Base-by-base conservation (phyloP, 2,888 invertebrate genomes). In the Thereva unica region DNA sequence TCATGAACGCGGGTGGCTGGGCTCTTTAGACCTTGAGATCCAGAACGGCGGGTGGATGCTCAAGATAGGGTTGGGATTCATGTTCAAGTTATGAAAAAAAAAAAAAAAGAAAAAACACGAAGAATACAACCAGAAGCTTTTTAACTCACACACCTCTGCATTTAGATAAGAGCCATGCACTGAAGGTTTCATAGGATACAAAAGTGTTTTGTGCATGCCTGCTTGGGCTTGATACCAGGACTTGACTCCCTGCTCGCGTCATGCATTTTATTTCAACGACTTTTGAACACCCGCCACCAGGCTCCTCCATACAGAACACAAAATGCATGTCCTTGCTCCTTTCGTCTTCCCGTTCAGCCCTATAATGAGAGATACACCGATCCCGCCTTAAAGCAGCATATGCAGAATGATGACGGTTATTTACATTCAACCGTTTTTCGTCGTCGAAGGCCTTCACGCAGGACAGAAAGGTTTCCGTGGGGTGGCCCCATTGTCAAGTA, bases 141-240 rank as follows among this genome's bases (percentile, higher is more conserved):
- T 55, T 65, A 54, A 49, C 65, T 49, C 55, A 65, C 34, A 65
- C 65, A 65, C 65, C 65, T 45, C 65, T 47, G 37, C 49, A 49
- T 47, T 65, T 45, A 53, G 47, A 55, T 55, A 47, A 35, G 23
- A 23, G 23, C 23, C 2, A 23, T 23, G 23, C 23, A 23, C 23
- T 23, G 23, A 23, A 23, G 23, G 23, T 23, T 23, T 23, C 23
- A 23, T 23, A 44, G 55, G 55, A 45, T 55, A 55, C 55, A 65
- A 55, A 65, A 65, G 65, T 65, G 65, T 65, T 65, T 65, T 65
- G 65, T 65, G 55, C 65, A 65, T 55, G 65, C 65, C 49, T 49
- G 65, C 54, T 65, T 65, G 44, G 55, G 55, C 23, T 40, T 65
- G 45, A 37, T 40, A 45, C 54, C 64, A 55, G 63, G 35, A 50